These are phyloP conservation scores for Heliopora coerulea DNA, from an alignment of 92 coral and sea anemone species.

Conservation along the genomic window DNA sequence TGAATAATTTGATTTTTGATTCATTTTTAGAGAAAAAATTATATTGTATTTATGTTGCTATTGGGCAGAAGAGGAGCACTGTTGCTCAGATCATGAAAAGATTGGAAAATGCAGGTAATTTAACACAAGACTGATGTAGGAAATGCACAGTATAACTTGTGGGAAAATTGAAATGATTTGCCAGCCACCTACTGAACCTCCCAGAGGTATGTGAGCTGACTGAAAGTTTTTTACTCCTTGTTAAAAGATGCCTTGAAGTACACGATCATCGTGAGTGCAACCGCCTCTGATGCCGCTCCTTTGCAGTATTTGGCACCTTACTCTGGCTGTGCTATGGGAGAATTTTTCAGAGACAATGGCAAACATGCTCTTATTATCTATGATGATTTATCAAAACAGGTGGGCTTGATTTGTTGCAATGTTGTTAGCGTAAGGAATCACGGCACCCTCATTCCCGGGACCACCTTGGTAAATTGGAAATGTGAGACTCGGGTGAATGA, in stretches of 20 bases:
- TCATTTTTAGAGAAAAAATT: slow-evolving; percentile 79
- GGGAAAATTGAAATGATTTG: too few relatives aligned
- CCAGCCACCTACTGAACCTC: too few relatives aligned
- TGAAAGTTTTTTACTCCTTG: too few relatives aligned
- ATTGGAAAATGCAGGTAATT: slow-evolving; percentile 87
- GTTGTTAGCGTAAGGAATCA: too few relatives aligned
- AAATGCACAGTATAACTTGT: not conserved
- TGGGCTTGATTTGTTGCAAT: too few relatives aligned
- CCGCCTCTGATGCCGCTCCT: slow-evolving; percentile 99
- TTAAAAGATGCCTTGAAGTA: slow-evolving; percentile 94
- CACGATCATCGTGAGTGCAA: slow-evolving; percentile 96
- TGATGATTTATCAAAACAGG: slow-evolving; percentile 99
- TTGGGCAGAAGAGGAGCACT: slow-evolving; percentile 99
- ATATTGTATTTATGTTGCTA: slow-evolving; percentile 99
- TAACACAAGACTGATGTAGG: not conserved
- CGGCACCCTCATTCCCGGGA: too few relatives aligned
- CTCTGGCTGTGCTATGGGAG: slow-evolving; percentile 99
- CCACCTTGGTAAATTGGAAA: too few relatives aligned
- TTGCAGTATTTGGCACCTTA: slow-evolving; percentile 97
- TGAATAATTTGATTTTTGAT: not conserved
- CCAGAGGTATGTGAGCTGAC: too few relatives aligned
- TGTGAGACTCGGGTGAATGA: too few relatives aligned
- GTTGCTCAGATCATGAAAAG: slow-evolving; percentile 97
- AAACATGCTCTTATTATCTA: slow-evolving; percentile 98
- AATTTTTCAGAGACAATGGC: slow-evolving; percentile 98